phyloP scores from a whole-genome alignment of 2,113 vertebrate genomes.

The Labeo rohita region DNA sequence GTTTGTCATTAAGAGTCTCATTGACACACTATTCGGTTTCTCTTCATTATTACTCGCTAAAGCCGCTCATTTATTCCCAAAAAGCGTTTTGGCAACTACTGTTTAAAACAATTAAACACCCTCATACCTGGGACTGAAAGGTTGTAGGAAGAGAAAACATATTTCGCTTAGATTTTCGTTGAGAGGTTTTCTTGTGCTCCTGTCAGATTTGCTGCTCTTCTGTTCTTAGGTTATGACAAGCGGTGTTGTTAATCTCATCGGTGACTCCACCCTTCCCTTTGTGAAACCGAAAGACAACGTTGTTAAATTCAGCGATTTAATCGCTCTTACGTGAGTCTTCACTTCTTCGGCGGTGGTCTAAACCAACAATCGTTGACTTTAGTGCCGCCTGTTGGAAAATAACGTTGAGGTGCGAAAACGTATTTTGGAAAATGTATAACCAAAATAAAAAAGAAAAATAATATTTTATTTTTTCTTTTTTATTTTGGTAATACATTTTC shows the following conservation, averaged over 20 bases:
- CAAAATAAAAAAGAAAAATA: no score
- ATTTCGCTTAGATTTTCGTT: constrained; percentile 4
- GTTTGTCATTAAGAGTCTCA: not conserved
- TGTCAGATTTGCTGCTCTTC: not conserved
- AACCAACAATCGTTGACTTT: not conserved
- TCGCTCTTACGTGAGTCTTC: not conserved
- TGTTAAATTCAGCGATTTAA: constrained; percentile 27
- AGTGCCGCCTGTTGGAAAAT: not conserved
- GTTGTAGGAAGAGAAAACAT: constrained; percentile 42
- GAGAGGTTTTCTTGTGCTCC: not conserved
- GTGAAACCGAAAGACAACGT: not conserved
- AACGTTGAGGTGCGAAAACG: not conserved
- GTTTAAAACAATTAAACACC: not conserved
- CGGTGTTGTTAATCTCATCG: constrained; percentile 27
- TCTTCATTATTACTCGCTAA: not conserved
- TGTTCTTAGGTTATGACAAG: not conserved
- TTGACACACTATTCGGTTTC: not conserved
- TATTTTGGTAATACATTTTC: no score
- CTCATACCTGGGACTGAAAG: constrained; percentile 36
- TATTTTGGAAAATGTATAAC: not conserved
- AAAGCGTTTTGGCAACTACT: not conserved
- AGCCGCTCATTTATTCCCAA: not conserved
- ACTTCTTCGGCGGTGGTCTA: not conserved
- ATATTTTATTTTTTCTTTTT: no score
- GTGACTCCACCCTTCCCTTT: not conserved